Evolutionary conservation across 1,140 invertebrate species (phyloP), one percentile per base, ranked within the genome.

Genomic region (Temnothorax curvispinosus): DNA sequence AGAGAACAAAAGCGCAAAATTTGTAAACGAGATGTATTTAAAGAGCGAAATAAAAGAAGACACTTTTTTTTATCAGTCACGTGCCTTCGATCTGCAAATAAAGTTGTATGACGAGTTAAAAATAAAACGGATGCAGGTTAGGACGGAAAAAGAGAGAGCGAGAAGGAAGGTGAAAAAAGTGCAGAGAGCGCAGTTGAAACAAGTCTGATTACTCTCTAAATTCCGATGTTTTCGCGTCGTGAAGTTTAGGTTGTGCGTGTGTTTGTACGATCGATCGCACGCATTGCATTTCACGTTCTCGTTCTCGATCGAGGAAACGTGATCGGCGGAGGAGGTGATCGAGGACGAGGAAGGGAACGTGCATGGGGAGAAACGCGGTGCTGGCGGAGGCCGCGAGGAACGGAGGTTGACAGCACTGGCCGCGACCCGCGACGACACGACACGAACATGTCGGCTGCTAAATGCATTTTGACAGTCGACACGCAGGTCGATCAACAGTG

Each of bases 361-460:
- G 27, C 27, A 27, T 27, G 41, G 6, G 6, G 44, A 9, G n/a
- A 3, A 15, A 32, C 9, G 50, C 54, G 13, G 2, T 21, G 6
- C 11, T 75, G 54, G 54, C 13, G n/a, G 9, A 18, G 15, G n/a
- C 2, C 6, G 71, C 5, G 32, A 56, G 47, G 7, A 72, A 44
- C 38, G 27, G 1, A 35, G 41, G 38, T 75, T 84, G 80, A 74
- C 54, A 60, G 7, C 67, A 60, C 54, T 74, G 21, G 52, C 9
- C 27, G 56, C 41, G 15, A 72, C 50, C 21, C 21, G 21, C 21
- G 21, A 21, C 47, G 18, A 18, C 32, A 13, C 18, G 67, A 60
- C 27, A 32, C 41, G 69, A 82, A 50, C 18, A 84, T 84, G 69
- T 84, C 80, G 80, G 41, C 80, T 84, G 69, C 69, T 75, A 75